A percentile compares a stretch with the other conserved stretches of the same genome.
phyloP scores from a whole-genome alignment of 1,140 invertebrate species.

The Cryptotermes secundus region DNA sequence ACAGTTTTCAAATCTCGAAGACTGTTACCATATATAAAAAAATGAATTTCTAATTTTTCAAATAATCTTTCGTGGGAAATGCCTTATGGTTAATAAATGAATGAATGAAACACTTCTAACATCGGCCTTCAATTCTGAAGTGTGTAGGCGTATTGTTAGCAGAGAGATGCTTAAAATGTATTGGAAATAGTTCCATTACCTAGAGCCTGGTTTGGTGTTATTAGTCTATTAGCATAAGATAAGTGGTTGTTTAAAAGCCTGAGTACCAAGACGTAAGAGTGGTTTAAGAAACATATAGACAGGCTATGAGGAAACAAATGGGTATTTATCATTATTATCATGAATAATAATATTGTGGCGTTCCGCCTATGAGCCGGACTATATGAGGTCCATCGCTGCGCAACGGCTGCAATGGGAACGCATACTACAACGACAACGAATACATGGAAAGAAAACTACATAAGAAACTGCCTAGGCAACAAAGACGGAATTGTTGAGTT shows the following conservation, averaged over 20 bases:
- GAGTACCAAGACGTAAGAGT: background rate
- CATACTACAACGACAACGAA: too few species aligned
- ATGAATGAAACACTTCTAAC: background rate
- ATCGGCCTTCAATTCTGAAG: background rate
- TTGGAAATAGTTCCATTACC: constrained; percentile 11
- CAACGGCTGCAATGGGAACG: too few species aligned
- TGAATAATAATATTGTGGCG: too few species aligned
- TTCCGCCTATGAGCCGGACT: too few species aligned
- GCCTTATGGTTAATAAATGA: constrained; percentile 7
- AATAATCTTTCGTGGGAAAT: background rate
- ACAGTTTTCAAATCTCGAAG: constrained; percentile 6
- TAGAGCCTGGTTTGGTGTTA: background rate
- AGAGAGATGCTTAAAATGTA: constrained; percentile 17
- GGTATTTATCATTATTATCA: too few species aligned
- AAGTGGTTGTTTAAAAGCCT: constrained; percentile 3
- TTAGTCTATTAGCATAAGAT: constrained; percentile 14
- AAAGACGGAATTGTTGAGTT: too few species aligned
- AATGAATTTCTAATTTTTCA: background rate
- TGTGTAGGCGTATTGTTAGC: background rate
- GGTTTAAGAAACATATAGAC: background rate
- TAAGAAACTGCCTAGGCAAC: too few species aligned
- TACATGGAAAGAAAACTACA: too few species aligned
- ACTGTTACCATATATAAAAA: background rate
- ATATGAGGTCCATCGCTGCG: too few species aligned
- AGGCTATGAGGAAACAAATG: too few species aligned